Evolutionary conservation across 2,888 invertebrate genomes (phyloP).

Genomic region (Tenthredo mesomela): DNA sequence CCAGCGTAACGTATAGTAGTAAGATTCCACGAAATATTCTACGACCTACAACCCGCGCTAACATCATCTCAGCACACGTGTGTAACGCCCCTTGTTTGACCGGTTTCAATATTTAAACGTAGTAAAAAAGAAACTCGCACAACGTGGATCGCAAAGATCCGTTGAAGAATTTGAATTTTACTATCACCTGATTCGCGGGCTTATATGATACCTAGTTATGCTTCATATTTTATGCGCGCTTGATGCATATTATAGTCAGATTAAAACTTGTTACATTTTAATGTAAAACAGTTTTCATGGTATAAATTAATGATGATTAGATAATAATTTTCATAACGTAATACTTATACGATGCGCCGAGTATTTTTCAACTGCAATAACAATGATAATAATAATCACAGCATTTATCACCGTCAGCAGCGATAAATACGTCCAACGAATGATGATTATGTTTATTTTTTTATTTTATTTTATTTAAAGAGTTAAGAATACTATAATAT

Average conservation of each 20-base stretch:
- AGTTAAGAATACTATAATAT: too few relatives aligned
- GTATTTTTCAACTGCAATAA: neutral
- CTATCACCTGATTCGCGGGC: slow-evolving; percentile 25
- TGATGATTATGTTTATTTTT: neutral
- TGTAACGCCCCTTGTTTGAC: slow-evolving; percentile 47
- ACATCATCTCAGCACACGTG: slow-evolving; percentile 34
- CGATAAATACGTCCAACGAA: slow-evolving; percentile 1
- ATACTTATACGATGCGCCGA: neutral
- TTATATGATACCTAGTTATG: neutral
- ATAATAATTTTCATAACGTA: neutral
- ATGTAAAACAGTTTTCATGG: neutral
- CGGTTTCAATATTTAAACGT: slow-evolving; percentile 41
- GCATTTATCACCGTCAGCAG: neutral
- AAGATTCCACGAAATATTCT: slow-evolving; percentile 52
- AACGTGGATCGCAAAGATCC: slow-evolving; percentile 42
- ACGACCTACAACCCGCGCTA: slow-evolving; percentile 48
- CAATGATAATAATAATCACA: neutral
- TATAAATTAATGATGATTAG: slow-evolving; percentile 11
- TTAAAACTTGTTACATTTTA: neutral
- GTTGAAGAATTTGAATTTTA: slow-evolving; percentile 39
- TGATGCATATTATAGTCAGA: neutral
- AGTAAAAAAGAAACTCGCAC: slow-evolving; percentile 41
- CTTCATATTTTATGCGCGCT: neutral
- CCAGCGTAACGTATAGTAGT: slow-evolving; percentile 52
- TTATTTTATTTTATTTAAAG: too few relatives aligned